Conservation (phyloP, 2,113 vertebrate species). For the Neotragus pygmaeus region DNA sequence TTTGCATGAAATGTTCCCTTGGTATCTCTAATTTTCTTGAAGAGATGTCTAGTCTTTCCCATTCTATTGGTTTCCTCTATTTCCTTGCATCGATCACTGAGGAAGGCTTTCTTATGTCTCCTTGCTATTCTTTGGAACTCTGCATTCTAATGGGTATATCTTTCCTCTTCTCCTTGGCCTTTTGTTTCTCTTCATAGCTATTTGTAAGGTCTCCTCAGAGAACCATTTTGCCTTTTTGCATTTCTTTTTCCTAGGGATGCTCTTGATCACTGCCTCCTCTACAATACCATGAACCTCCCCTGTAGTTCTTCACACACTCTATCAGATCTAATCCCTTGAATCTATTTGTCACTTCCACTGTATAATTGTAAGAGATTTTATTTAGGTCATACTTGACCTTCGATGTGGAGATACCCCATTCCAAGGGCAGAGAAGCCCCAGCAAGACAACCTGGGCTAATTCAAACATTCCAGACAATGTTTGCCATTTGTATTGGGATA, state of each 20-base stretch:
- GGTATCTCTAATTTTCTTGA: neutral
- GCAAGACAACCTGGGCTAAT: neutral
- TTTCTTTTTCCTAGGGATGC: neutral
- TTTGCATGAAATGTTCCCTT: neutral
- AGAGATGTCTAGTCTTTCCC: neutral
- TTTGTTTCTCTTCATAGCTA: neutral
- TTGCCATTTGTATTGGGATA: neutral
- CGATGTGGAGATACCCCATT: accelerated
- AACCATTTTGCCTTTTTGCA: neutral
- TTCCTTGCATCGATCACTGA: neutral
- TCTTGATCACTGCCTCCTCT: neutral
- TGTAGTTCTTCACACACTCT: neutral
- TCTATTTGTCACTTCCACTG: neutral
- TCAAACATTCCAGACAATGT: neutral
- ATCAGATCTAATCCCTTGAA: neutral
- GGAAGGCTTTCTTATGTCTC: neutral
- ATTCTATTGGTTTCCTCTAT: neutral
- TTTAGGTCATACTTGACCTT: neutral
- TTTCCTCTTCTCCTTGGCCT: neutral
- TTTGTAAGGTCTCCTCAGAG: neutral
- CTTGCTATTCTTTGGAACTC: neutral
- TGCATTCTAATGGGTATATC: neutral
- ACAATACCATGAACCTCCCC: neutral
- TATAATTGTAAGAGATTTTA: neutral
- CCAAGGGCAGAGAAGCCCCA: neutral